Percentiles rank a stretch among this genome's conserved stretches.
Conservation (phyloP, 2,888 invertebrate species). For the Koerneria pararmatus region DNA sequence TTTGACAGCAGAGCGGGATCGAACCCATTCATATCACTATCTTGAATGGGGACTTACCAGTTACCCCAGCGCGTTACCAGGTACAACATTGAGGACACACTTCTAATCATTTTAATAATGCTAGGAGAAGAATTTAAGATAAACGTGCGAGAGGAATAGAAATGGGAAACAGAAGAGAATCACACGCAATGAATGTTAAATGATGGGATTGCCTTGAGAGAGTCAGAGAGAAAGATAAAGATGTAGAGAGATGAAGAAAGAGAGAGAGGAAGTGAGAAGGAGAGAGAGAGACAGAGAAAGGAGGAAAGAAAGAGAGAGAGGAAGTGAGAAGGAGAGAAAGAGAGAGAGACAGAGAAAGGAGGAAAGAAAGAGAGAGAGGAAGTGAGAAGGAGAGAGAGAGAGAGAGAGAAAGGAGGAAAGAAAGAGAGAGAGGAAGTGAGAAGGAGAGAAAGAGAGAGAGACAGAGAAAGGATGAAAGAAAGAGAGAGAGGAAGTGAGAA, state of each 20-base stretch:
- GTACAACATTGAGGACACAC: too few relatives aligned
- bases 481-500: background rate
- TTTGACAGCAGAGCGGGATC: too few relatives aligned
- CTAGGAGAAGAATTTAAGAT: too few relatives aligned
- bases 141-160: too few relatives aligned
- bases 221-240: background rate
- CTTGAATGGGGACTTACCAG: too few relatives aligned
- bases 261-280: background rate
- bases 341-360: slow-evolving; percentile 9
- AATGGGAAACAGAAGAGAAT: too few relatives aligned
- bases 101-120: too few relatives aligned
- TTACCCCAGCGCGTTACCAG: too few relatives aligned
- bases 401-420: background rate
- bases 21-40: background rate
- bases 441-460: slow-evolving; percentile 5
- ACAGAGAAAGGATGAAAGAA: background rate
- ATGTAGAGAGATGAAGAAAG: background rate
- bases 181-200: too few relatives aligned
- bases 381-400: slow-evolving; percentile 13
- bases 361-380: background rate
- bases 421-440: background rate
- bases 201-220: too few relatives aligned
- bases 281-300: background rate
- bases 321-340: slow-evolving; percentile 11
- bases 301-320: background rate